A percentile compares a stretch with the other conserved stretches of the same genome.
phyloP scores from a whole-genome alignment of 2,888 invertebrate species.

The Protophormia terraenovae region DNA sequence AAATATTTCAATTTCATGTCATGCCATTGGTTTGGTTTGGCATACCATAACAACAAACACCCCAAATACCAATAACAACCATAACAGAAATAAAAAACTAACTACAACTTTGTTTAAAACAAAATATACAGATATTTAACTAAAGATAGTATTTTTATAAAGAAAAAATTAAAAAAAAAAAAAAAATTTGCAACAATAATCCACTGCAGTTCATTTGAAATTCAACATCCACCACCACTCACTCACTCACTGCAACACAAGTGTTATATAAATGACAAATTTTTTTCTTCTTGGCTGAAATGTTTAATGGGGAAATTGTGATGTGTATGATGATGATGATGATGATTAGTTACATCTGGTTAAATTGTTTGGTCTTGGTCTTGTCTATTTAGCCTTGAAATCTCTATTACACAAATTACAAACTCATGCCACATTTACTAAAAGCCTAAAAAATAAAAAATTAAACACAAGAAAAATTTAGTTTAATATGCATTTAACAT shows the following conservation, averaged over 20 bases:
- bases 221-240: not conserved
- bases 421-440: not conserved
- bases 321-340: not conserved
- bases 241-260: no score
- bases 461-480: no score
- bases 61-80: not conserved
- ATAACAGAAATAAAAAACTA: not conserved
- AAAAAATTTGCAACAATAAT: not conserved
- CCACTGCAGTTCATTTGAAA: not conserved
- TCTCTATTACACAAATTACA: constrained; percentile 1
- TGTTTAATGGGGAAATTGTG: not conserved
- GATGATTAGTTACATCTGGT: constrained; percentile 49
- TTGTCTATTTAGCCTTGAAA: constrained; percentile 57
- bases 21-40: constrained; percentile 30
- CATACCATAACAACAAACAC: no score
- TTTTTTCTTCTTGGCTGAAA: not conserved
- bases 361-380: not conserved
- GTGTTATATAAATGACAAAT: not conserved
- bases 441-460: not conserved
- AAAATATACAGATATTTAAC: not conserved
- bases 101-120: not conserved
- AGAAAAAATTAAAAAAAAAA: not conserved
- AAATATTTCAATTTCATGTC: constrained; percentile 48
- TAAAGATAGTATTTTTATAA: not conserved
- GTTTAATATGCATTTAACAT: constrained; percentile 62